phyloP scores from a whole-genome alignment of 2,797 vertebrate genomes.

The Enteromius anoplus region DNA sequence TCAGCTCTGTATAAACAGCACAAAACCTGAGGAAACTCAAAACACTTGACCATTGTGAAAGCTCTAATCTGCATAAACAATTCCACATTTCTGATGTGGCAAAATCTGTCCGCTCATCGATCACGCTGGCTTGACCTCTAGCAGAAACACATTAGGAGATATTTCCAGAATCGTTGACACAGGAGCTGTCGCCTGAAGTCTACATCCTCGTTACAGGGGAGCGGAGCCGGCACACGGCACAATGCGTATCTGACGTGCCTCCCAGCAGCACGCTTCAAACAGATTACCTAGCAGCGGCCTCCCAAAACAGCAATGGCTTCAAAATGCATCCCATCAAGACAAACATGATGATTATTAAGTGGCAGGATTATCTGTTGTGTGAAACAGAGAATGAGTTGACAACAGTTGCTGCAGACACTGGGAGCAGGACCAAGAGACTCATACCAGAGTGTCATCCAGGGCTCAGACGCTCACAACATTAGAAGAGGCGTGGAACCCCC shows the following conservation, averaged over 20 bases:
- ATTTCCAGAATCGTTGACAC: slow-evolving; percentile 48
- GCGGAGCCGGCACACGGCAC: background rate
- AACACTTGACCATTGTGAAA: slow-evolving; percentile 42
- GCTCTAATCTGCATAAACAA: slow-evolving; percentile 51
- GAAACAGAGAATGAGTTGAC: slow-evolving; percentile 48
- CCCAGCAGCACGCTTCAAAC: slow-evolving; percentile 20
- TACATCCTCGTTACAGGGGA: slow-evolving; percentile 48
- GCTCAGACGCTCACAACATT: slow-evolving; percentile 51
- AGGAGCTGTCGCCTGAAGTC: slow-evolving; percentile 60
- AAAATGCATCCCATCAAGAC: slow-evolving; percentile 49
- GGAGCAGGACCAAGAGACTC: slow-evolving; percentile 60
- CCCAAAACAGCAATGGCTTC: background rate
- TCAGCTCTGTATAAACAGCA: slow-evolving; percentile 23
- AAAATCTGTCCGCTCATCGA: slow-evolving; percentile 40
- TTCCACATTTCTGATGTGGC: slow-evolving; percentile 41
- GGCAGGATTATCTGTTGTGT: slow-evolving; percentile 58
- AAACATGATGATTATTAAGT: slow-evolving; percentile 65
- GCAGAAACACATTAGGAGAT: slow-evolving; percentile 35
- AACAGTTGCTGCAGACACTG: slow-evolving; percentile 68
- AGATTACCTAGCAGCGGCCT: slow-evolving; percentile 17
- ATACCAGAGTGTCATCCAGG: slow-evolving; percentile 62
- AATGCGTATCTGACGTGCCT: background rate
- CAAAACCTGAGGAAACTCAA: slow-evolving; percentile 34
- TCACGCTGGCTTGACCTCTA: slow-evolving; percentile 50
- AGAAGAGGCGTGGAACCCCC: slow-evolving; percentile 48